phyloP scores from a whole-genome alignment of 2,888 invertebrate genomes.

The Nemotelus nigrinus region DNA sequence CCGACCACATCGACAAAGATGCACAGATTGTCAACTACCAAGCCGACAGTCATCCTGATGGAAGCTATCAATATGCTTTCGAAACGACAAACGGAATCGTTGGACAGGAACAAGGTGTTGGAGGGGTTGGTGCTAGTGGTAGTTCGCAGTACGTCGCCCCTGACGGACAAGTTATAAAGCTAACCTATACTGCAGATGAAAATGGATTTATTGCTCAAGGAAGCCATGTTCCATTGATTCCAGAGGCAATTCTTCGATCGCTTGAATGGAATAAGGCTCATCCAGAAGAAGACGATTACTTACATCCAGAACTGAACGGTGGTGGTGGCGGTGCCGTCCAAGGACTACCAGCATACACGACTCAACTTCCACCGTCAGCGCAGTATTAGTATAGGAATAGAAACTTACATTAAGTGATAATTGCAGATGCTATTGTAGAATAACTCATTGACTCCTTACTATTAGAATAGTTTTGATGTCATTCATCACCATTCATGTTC shows the following conservation, averaged over 20 bases:
- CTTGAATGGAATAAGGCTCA: slow-evolving; percentile 38
- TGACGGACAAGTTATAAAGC: slow-evolving; percentile 64
- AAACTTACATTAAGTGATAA: no score
- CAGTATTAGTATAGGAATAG: slow-evolving; percentile 1
- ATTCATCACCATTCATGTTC: neutral
- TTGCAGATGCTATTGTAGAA: neutral
- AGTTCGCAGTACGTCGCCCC: slow-evolving; percentile 67
- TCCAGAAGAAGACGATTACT: slow-evolving; percentile 35
- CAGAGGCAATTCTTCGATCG: slow-evolving; percentile 33
- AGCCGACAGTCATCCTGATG: slow-evolving; percentile 57
- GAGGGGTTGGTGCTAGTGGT: slow-evolving; percentile 69
- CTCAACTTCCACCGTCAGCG: slow-evolving; percentile 12
- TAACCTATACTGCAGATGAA: slow-evolving; percentile 69
- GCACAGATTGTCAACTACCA: slow-evolving; percentile 31
- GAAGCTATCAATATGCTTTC: slow-evolving; percentile 65
- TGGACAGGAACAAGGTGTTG: slow-evolving; percentile 68
- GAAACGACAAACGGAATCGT: slow-evolving; percentile 72
- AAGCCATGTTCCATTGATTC: slow-evolving; percentile 58
- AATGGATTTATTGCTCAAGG: slow-evolving; percentile 68
- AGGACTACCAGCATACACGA: neutral
- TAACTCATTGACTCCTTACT: neutral
- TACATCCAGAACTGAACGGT: slow-evolving; percentile 34
- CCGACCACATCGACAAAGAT: slow-evolving; percentile 28
- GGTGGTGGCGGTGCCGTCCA: neutral
- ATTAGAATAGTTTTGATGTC: neutral